Evolutionary conservation across 2,888 invertebrate genomes (phyloP).

Genomic region (Eulithis prunata): DNA sequence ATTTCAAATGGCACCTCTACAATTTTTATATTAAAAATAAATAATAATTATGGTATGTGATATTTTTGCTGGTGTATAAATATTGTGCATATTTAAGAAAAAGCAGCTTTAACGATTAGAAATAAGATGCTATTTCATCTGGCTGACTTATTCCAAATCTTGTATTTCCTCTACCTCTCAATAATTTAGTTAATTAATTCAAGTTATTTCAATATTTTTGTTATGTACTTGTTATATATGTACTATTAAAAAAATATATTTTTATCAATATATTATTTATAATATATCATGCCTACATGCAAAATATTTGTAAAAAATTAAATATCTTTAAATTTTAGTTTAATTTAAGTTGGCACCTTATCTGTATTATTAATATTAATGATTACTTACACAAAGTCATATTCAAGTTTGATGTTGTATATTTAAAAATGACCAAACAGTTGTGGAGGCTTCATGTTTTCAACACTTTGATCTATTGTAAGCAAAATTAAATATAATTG

Average conservation of each 20-base stretch:
- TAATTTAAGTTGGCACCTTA: too few species aligned
- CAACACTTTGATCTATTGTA: slow-evolving; percentile 24
- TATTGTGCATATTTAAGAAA: slow-evolving; percentile 66
- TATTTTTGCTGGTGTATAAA: slow-evolving; percentile 71
- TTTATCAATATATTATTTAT: too few species aligned
- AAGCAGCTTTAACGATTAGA: slow-evolving; percentile 68
- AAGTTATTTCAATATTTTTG: not conserved
- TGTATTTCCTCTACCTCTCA: not conserved
- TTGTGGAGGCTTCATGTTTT: slow-evolving; percentile 34
- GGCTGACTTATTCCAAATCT: slow-evolving; percentile 1
- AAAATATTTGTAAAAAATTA: too few species aligned
- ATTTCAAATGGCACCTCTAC: slow-evolving; percentile 28
- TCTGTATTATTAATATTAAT: too few species aligned
- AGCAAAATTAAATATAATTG: slow-evolving; percentile 46
- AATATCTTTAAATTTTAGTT: too few species aligned
- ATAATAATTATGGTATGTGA: slow-evolving; percentile 61
- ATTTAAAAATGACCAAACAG: slow-evolving; percentile 33
- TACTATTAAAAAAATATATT: too few species aligned
- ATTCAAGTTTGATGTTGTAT: slow-evolving; percentile 8
- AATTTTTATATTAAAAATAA: slow-evolving; percentile 22
- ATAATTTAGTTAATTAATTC: not conserved
- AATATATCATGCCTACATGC: too few species aligned
- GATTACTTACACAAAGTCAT: not conserved
- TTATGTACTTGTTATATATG: not conserved
- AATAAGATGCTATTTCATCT: slow-evolving; percentile 51